Percentiles rank a stretch among this genome's conserved stretches.
These are phyloP conservation scores for Amniataba percoides DNA, from an alignment of 2,797 vertebrate species.

Conservation along the genomic window DNA sequence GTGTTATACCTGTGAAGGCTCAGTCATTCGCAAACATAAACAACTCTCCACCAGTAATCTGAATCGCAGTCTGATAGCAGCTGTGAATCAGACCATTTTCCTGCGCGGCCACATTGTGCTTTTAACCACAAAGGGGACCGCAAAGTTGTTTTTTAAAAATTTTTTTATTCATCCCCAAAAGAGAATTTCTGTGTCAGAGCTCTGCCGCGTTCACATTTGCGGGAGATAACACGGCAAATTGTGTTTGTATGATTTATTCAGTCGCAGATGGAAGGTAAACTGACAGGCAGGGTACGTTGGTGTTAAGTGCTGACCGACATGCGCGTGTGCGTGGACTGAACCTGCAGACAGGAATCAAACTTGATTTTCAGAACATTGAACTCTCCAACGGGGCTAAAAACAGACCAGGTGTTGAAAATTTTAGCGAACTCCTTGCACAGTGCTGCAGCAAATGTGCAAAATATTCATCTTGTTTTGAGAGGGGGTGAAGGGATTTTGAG, in stretches of 20 bases:
- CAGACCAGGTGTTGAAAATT: slow-evolving; percentile 14
- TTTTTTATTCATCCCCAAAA: slow-evolving; percentile 46
- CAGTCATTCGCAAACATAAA: slow-evolving; percentile 46
- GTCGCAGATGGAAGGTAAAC: slow-evolving; percentile 34
- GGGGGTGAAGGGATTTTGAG: slow-evolving; percentile 7
- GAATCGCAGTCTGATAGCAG: slow-evolving; percentile 18
- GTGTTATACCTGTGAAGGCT: slow-evolving; percentile 51
- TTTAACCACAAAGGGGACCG: slow-evolving; percentile 30
- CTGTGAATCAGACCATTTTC: slow-evolving; percentile 32
- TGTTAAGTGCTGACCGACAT: slow-evolving; percentile 40
- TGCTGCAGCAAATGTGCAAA: background rate
- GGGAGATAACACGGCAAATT: slow-evolving; percentile 32
- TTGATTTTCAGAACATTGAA: slow-evolving; percentile 19
- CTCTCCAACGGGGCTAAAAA: background rate
- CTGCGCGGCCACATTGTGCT: background rate
- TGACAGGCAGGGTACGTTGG: slow-evolving; percentile 24
- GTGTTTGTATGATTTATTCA: slow-evolving; percentile 58
- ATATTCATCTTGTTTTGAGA: background rate
- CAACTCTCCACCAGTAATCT: slow-evolving; percentile 14
- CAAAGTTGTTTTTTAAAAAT: slow-evolving; percentile 17
- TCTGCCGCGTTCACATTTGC: slow-evolving; percentile 30
- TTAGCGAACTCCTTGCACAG: background rate
- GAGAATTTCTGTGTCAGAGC: slow-evolving; percentile 31
- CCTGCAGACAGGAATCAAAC: slow-evolving; percentile 20
- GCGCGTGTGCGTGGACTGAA: slow-evolving; percentile 27